Percentiles rank a stretch among this genome's conserved stretches.
phyloP scores from a whole-genome alignment of 53 echinoderm and acorn worm species.

The Paracentrotus lividus region DNA sequence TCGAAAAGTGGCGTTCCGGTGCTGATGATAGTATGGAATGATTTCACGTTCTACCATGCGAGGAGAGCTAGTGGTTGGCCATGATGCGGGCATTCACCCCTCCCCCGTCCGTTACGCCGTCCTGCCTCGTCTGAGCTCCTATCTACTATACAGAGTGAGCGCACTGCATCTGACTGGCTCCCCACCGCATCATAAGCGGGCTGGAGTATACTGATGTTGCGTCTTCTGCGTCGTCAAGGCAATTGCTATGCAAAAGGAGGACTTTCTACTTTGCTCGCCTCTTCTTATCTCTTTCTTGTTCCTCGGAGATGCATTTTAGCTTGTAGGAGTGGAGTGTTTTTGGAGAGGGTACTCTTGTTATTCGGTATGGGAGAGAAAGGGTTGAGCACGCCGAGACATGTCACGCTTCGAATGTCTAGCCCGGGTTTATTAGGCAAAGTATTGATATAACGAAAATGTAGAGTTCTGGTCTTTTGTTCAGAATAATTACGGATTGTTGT shows the following conservation, averaged over 20 bases:
- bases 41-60: constrained; percentile 26
- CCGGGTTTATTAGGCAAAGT: constrained; percentile 27
- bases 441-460: constrained; percentile 49
- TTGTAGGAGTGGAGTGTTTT: constrained; percentile 48
- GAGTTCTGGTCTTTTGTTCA: neutral
- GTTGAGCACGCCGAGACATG: constrained; percentile 29
- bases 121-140: neutral
- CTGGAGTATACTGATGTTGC: constrained; percentile 41
- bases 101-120: constrained; percentile 46
- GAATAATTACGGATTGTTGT: neutral
- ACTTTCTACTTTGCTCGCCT: constrained; percentile 48
- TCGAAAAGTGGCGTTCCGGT: constrained; percentile 24
- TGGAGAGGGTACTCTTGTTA: constrained; percentile 45
- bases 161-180: neutral
- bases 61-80: constrained; percentile 26
- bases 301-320: constrained; percentile 52
- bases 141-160: neutral
- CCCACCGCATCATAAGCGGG: constrained; percentile 22
- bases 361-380: neutral
- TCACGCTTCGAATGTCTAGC: constrained; percentile 44
- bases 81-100: constrained; percentile 63
- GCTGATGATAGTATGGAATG: constrained; percentile 4
- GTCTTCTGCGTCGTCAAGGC: constrained; percentile 14
- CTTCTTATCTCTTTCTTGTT: constrained; percentile 44
- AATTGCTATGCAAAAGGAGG: constrained; percentile 48